phyloP scores from a whole-genome alignment of 2,888 invertebrate genomes.

The Drosophila differens region DNA sequence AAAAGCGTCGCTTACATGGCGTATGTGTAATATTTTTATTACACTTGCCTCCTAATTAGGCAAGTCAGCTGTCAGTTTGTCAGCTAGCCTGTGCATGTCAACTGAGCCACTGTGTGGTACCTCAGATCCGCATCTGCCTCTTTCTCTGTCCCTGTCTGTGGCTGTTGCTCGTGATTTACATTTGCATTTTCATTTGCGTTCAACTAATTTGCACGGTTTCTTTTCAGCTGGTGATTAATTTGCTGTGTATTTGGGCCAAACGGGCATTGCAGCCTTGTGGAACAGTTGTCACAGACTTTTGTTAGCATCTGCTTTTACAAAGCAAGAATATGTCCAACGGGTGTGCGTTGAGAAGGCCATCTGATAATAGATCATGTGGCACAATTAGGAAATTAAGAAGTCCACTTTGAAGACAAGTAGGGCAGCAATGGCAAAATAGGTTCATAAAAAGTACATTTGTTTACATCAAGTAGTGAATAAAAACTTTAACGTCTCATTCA shows the following conservation, averaged over 20 bases:
- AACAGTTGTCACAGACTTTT: slow-evolving; percentile 18
- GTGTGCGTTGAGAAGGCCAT: slow-evolving; percentile 4
- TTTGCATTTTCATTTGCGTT: slow-evolving; percentile 65
- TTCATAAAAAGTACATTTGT: not conserved
- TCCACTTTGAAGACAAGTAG: not conserved
- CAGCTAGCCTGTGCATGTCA: slow-evolving; percentile 50
- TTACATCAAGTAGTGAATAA: not conserved
- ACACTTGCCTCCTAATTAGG: slow-evolving; percentile 79
- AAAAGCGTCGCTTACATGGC: slow-evolving; percentile 71
- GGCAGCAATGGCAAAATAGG: not conserved
- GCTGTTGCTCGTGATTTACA: slow-evolving; percentile 9
- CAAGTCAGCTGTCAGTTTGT: slow-evolving; percentile 68
- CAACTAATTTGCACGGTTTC: slow-evolving; percentile 73
- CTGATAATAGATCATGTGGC: slow-evolving; percentile 4
- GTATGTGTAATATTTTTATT: slow-evolving; percentile 81
- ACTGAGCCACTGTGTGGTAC: slow-evolving; percentile 48
- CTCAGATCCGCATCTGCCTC: slow-evolving; percentile 1
- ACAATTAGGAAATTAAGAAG: slow-evolving; percentile 12
- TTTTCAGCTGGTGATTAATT: slow-evolving; percentile 66
- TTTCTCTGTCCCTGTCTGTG: not conserved
- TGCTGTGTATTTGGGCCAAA: slow-evolving; percentile 71
- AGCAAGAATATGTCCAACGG: slow-evolving; percentile 7
- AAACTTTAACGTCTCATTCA: not conserved
- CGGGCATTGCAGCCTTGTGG: slow-evolving; percentile 37
- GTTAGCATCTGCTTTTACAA: slow-evolving; percentile 16